Conservation (phyloP, 1,140 invertebrate genomes). For the Contarinia nasturtii region DNA sequence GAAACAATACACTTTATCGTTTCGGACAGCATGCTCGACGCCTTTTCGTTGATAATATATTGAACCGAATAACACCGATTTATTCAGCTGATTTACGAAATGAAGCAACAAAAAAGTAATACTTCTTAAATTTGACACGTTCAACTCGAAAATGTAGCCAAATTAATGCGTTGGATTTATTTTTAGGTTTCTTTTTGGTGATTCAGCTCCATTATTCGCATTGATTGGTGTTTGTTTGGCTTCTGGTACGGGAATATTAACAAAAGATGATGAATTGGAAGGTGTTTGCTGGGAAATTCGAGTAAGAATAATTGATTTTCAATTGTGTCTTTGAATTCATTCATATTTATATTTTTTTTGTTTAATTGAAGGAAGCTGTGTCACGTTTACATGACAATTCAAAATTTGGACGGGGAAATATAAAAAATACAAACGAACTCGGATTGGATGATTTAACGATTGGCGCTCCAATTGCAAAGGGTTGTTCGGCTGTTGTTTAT, state of each 20-base stretch:
- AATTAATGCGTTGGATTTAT: not conserved
- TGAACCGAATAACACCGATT: slow-evolving; percentile 44
- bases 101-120: slow-evolving; percentile 31
- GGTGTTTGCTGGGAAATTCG: slow-evolving; percentile 60
- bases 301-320: slow-evolving; percentile 22
- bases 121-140: not conserved
- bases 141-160: not conserved
- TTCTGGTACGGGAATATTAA: slow-evolving; percentile 51
- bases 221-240: slow-evolving; percentile 54
- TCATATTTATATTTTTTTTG: not conserved
- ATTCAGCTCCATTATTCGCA: slow-evolving; percentile 53
- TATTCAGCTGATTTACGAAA: slow-evolving; percentile 39
- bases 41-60: slow-evolving; percentile 45
- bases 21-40: slow-evolving; percentile 35
- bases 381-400: slow-evolving; percentile 37
- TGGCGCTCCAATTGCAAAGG: slow-evolving; percentile 55
- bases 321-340: slow-evolving; percentile 1
- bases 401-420: slow-evolving; percentile 31
- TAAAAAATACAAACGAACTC: slow-evolving; percentile 19
- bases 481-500: slow-evolving; percentile 67
- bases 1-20: slow-evolving; percentile 31
- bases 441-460: slow-evolving; percentile 42
- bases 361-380: slow-evolving; percentile 32
- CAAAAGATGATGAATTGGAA: slow-evolving; percentile 60
- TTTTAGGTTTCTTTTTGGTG: slow-evolving; percentile 38